Base-by-base conservation (phyloP, 2,113 vertebrate species). In the Seriola aureovittata region DNA sequence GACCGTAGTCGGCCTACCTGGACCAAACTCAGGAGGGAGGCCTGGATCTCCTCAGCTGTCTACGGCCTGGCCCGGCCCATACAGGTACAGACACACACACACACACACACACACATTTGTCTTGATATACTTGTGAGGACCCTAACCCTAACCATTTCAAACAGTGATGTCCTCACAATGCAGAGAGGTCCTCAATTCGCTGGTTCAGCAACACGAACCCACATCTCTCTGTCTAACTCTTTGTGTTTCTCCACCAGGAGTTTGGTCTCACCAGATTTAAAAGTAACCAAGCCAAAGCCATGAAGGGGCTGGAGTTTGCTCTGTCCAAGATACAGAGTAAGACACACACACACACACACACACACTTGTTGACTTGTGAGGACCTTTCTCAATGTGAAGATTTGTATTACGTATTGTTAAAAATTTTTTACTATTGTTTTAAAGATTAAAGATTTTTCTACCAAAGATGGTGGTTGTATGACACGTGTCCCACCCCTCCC, bases 1-100 rank as follows among this genome's bases (percentile, higher is more conserved):
- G 84, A 90, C 14, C 6, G 1, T 25, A 83, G 88, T 44, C 85
- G 73, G 8, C 85, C 88, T 1, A 36, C 77, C 4, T 93, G 89
- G 85, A 94, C 94, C 4, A 85, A 65, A 46, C 76, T 94, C 36
- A 90, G 73, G 32, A 84, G 94, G 48, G 93, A 94, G 69, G 94
- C 94, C 5, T 94, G 92, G 91, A 94, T 95, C 83, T 81, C 87
- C 6, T 95, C 94, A 3, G 73, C 78, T 2, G 84, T 94, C 10
- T 93, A 91, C 9, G 94, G 94, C 10, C 84, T 95, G 67, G 91
- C 91, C 55, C 86, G 93, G 50, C 90, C 94, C 48, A 95, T 94
- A 38, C 94, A 95, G 93, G 93, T 92, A 6, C 0, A 21, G 1
- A 8, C 0, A 21, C 50, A 21, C 50, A 52, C 17, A 52, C 46